A percentile compares a stretch with the other conserved stretches of the same genome.
Conservation (phyloP, 37 sponge, comb jelly and placozoan species). For the Lycopodina hypogea region DNA sequence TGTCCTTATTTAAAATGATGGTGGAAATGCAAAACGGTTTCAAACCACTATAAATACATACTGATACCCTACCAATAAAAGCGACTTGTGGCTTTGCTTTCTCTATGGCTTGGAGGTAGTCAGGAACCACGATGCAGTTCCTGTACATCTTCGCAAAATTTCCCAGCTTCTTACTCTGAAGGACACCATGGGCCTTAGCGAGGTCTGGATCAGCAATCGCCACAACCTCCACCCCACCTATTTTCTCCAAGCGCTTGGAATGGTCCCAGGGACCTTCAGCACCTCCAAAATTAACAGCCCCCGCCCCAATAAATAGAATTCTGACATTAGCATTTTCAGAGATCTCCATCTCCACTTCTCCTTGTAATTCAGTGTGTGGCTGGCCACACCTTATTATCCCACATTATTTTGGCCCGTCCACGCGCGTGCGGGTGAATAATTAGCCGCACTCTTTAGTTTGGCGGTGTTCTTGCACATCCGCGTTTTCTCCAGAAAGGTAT, state of each 20-base stretch:
- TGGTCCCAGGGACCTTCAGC: constrained; percentile 86
- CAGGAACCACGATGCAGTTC: constrained; percentile 46
- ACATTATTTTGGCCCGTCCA: too few relatives aligned
- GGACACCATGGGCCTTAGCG: constrained; percentile 44
- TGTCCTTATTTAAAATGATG: too few relatives aligned
- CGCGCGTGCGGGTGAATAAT: too few relatives aligned
- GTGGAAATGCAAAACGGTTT: too few relatives aligned
- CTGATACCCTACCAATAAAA: constrained; percentile 67
- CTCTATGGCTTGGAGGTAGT: constrained; percentile 21
- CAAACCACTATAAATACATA: too few relatives aligned
- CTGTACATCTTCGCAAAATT: constrained; percentile 39
- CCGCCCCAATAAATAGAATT: constrained; percentile 69
- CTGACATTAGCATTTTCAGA: neutral
- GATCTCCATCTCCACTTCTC: constrained; percentile 1
- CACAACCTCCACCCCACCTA: constrained; percentile 66
- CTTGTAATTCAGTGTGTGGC: too few relatives aligned
- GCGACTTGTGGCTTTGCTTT: constrained; percentile 44
- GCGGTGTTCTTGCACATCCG: too few relatives aligned
- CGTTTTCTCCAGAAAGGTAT: too few relatives aligned
- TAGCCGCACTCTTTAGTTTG: too few relatives aligned
- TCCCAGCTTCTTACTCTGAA: constrained; percentile 50
- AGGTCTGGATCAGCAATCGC: constrained; percentile 71
- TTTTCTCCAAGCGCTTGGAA: constrained; percentile 62
- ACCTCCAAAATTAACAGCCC: constrained; percentile 88
- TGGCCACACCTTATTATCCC: too few relatives aligned